Conservation (phyloP, 2,888 invertebrate genomes). For the Palloptera scutellata region DNA sequence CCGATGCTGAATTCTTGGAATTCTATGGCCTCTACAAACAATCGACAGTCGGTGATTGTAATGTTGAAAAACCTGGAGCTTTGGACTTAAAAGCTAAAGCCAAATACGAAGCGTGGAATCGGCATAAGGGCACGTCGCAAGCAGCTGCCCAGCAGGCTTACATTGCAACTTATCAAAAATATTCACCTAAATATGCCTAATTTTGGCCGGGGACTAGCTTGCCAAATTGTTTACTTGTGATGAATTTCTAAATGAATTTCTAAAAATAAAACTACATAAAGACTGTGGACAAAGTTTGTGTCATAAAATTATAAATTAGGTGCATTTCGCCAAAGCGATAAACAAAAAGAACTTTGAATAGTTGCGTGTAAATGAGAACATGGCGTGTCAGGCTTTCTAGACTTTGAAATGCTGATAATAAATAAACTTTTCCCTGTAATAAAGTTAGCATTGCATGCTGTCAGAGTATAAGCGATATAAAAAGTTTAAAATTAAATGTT, state of each 20-base stretch:
- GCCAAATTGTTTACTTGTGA: not conserved
- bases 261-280: not conserved
- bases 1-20: slow-evolving; percentile 81
- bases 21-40: slow-evolving; percentile 89
- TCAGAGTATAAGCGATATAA: too few relatives aligned
- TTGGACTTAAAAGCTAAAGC: slow-evolving; percentile 89
- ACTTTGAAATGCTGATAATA: too few relatives aligned
- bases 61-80: slow-evolving; percentile 84
- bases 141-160: slow-evolving; percentile 86
- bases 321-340: slow-evolving; percentile 3
- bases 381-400: too few relatives aligned
- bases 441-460: too few relatives aligned
- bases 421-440: too few relatives aligned
- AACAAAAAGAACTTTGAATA: not conserved
- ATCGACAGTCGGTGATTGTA: slow-evolving; percentile 80
- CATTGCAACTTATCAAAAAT: slow-evolving; percentile 72
- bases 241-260: slow-evolving; percentile 27
- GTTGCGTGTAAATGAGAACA: too few relatives aligned
- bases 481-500: too few relatives aligned
- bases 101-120: slow-evolving; percentile 93
- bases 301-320: slow-evolving; percentile 30
- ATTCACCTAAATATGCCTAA: slow-evolving; percentile 67
- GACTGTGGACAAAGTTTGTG: not conserved
- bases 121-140: slow-evolving; percentile 79
- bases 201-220: slow-evolving; percentile 5